Conservation (phyloP, 2,113 vertebrate species). For the Hystrix brachyura region DNA sequence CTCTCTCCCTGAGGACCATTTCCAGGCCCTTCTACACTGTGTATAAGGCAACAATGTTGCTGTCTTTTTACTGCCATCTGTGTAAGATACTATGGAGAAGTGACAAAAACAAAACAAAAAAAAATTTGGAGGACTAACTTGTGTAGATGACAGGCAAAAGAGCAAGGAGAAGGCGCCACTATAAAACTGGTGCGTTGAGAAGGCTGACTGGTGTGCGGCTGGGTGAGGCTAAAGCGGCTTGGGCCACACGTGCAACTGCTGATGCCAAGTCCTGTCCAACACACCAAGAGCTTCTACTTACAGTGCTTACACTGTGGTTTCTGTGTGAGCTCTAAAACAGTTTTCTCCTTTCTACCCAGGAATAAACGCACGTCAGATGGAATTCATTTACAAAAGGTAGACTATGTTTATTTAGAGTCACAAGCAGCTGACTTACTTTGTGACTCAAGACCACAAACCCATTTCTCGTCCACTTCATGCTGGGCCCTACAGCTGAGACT, state of each 20-base stretch:
- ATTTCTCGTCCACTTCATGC: not conserved
- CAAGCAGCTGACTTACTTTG: constrained; percentile 38
- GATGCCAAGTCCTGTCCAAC: not conserved
- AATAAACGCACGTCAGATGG: constrained; percentile 59
- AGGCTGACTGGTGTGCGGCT: not conserved
- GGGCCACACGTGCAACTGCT: not conserved
- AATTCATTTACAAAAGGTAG: constrained; percentile 71
- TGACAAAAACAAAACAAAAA: not conserved
- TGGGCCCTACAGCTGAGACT: not conserved
- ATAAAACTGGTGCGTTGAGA: not conserved
- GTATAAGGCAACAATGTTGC: not conserved
- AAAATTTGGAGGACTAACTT: not conserved
- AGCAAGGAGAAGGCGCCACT: not conserved
- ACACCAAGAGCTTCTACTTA: not conserved
- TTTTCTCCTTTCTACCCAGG: not conserved
- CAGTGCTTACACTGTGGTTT: not conserved
- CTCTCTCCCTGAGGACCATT: not conserved
- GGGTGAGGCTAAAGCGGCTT: not conserved
- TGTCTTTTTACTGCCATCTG: not conserved
- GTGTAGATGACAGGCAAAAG: not conserved
- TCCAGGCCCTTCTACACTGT: not conserved
- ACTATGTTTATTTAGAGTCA: constrained; percentile 81
- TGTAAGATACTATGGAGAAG: not conserved
- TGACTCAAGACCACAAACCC: constrained; percentile 72
- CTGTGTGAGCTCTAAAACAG: not conserved